These are phyloP conservation scores for Taurulus bubalis DNA, from an alignment of 2,113 vertebrate genomes.

Conservation along the genomic window DNA sequence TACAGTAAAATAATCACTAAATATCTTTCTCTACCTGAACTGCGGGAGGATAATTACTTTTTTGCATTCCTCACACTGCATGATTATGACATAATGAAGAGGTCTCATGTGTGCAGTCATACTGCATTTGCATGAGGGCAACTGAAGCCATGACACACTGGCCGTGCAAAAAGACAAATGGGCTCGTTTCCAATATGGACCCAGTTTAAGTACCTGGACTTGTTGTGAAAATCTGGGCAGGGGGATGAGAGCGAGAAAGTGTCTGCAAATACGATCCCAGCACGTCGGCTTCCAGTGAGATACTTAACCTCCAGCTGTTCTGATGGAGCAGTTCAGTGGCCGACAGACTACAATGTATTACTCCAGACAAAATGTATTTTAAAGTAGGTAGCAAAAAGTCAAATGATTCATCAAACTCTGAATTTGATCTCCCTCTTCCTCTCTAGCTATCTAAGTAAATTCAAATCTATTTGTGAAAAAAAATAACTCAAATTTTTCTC, in stretches of 20 bases:
- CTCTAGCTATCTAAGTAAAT: neutral
- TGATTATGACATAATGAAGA: constrained; percentile 42
- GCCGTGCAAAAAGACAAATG: constrained; percentile 31
- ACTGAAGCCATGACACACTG: constrained; percentile 5
- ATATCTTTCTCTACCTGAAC: constrained; percentile 9
- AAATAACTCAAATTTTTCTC: no score
- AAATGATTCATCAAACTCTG: neutral
- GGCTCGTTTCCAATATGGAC: constrained; percentile 18
- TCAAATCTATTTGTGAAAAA: neutral
- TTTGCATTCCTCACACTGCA: constrained; percentile 5
- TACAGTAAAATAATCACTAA: constrained; percentile 8
- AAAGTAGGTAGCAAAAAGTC: neutral
- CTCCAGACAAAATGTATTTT: neutral
- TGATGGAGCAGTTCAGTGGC: constrained; percentile 44
- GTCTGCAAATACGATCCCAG: constrained; percentile 36
- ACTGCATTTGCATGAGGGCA: constrained; percentile 28
- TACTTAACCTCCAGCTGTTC: constrained; percentile 62
- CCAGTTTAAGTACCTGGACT: constrained; percentile 45
- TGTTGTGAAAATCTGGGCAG: constrained; percentile 22
- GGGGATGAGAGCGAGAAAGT: constrained; percentile 30
- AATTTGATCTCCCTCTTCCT: neutral
- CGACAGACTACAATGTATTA: constrained; percentile 1
- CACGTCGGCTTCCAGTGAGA: constrained; percentile 44
- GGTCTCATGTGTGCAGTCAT: constrained; percentile 23
- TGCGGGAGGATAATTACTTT: constrained; percentile 14